Conservation (phyloP, 2,888 invertebrate genomes). For the Andrena bicolor region DNA sequence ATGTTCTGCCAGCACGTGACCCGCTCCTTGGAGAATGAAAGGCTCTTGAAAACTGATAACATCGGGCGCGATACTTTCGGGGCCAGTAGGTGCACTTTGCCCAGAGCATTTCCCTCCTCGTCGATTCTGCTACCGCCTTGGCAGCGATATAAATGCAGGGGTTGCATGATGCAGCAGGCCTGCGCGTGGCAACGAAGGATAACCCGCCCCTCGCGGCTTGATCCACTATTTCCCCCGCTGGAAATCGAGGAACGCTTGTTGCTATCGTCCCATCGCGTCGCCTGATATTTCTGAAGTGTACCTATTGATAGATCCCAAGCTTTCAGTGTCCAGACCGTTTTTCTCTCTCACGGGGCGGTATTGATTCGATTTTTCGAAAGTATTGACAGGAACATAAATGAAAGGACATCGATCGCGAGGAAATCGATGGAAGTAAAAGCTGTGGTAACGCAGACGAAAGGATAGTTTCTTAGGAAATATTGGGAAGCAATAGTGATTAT, state of each 20-base stretch:
- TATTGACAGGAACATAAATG: conserved; percentile 10
- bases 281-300: conserved; percentile 5
- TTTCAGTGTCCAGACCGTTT: neutral
- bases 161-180: conserved; percentile 31
- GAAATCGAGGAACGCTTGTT: neutral
- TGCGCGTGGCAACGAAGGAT: conserved; percentile 34
- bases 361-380: conserved; percentile 14
- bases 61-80: neutral
- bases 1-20: too few relatives aligned
- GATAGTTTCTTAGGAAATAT: too few relatives aligned
- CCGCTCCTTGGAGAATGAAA: too few relatives aligned
- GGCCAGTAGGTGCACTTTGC: neutral
- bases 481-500: too few relatives aligned
- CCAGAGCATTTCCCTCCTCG: neutral
- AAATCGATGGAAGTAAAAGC: conserved; percentile 2
- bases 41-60: neutral
- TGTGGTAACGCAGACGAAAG: too few relatives aligned
- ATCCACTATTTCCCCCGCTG: conserved; percentile 15
- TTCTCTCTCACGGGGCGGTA: neutral
- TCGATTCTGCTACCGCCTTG: conserved; percentile 8
- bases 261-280: neutral
- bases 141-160: conserved; percentile 22
- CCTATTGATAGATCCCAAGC: conserved; percentile 8
- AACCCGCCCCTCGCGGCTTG: conserved; percentile 25
- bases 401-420: conserved; percentile 10